Percentiles rank a stretch among this genome's conserved stretches.
Conservation (phyloP, 92 coral and sea anemone species). For the Actinostola sp. region DNA sequence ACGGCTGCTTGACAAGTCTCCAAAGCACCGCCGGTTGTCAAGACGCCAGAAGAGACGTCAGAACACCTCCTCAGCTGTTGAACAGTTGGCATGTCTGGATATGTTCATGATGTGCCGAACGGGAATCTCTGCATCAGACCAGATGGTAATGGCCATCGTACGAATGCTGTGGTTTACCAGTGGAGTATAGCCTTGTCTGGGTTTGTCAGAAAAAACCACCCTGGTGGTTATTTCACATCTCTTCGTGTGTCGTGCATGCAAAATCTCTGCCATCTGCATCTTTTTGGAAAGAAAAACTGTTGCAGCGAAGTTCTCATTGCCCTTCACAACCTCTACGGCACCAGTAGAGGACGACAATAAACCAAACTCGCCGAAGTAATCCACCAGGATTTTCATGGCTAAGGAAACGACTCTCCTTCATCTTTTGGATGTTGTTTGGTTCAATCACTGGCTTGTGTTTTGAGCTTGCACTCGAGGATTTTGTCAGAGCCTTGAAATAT, state of each 20-base stretch:
- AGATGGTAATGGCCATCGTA: conserved; percentile 39
- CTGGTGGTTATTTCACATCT: conserved; percentile 35
- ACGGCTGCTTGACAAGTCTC: no score
- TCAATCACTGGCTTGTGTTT: conserved; percentile 38
- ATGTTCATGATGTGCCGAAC: conserved; percentile 35
- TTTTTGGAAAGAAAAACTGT: conserved; percentile 9
- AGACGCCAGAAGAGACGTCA: conserved; percentile 30
- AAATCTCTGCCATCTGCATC: conserved; percentile 19
- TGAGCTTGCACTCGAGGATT: conserved; percentile 30
- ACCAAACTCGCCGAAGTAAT: conserved; percentile 58
- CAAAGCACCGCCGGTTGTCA: no score
- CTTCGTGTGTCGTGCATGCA: conserved; percentile 14
- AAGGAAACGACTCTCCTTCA: conserved; percentile 30
- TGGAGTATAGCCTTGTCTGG: no score
- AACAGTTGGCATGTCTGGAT: conserved; percentile 21
- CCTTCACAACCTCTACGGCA: no score
- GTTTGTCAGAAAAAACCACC: no score
- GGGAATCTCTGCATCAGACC: conserved; percentile 29
- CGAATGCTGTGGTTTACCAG: conserved; percentile 24
- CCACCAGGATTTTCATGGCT: background rate
- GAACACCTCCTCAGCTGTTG: conserved; percentile 37
- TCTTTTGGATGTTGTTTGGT: conserved; percentile 15
- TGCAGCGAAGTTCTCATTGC: conserved; percentile 9
- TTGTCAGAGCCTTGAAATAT: conserved; percentile 21
- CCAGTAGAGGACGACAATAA: conserved; percentile 41